These are phyloP conservation scores for Diarsia dahlii DNA, from an alignment of 2,888 invertebrate species.

Conservation along the genomic window DNA sequence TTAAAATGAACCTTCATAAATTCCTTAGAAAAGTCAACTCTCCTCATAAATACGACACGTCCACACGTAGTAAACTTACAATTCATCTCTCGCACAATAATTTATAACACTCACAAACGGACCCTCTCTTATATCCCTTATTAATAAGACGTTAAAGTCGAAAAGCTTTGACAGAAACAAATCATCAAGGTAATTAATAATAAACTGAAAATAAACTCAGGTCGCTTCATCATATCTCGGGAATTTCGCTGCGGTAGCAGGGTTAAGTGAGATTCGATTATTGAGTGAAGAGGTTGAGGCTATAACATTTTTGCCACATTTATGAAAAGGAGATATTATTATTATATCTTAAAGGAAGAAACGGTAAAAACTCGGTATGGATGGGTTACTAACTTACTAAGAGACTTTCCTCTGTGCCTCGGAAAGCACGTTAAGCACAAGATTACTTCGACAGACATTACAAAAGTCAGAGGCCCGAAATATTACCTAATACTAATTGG, in stretches of 20 bases:
- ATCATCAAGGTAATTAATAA: slow-evolving; percentile 68
- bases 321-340: background rate
- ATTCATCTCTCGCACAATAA: slow-evolving; percentile 34
- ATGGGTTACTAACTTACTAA: too few species aligned
- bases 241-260: slow-evolving; percentile 47
- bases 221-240: slow-evolving; percentile 54
- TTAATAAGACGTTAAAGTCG: slow-evolving; percentile 53
- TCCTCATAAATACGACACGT: slow-evolving; percentile 24
- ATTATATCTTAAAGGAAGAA: too few species aligned
- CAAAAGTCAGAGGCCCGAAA: too few species aligned
- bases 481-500: too few species aligned
- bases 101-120: slow-evolving; percentile 45
- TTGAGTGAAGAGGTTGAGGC: background rate
- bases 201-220: slow-evolving; percentile 58
- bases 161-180: slow-evolving; percentile 69
- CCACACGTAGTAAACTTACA: slow-evolving; percentile 32
- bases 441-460: too few species aligned
- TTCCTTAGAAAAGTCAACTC: background rate
- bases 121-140: slow-evolving; percentile 38
- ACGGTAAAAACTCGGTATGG: too few species aligned
- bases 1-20: background rate
- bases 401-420: too few species aligned
- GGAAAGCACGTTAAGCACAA: too few species aligned
- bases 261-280: slow-evolving; percentile 49
- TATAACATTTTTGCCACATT: background rate